Percentiles rank a stretch among this genome's conserved stretches.
Conservation (phyloP, 2,888 invertebrate species). For the Drosophila pseudotalamancana region DNA sequence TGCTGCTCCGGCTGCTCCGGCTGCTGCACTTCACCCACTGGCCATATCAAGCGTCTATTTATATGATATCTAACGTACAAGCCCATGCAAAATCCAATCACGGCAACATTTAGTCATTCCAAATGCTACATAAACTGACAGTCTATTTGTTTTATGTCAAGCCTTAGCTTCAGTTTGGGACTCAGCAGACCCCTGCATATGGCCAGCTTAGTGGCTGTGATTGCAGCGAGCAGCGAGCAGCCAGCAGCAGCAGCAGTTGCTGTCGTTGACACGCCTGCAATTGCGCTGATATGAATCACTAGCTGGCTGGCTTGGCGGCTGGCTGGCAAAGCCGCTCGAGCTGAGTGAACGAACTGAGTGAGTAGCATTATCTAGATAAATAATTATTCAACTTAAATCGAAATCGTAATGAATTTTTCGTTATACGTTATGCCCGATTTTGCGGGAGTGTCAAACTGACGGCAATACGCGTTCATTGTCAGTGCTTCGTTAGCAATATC, state of each 20-base stretch:
- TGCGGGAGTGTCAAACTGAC: slow-evolving; percentile 78
- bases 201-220: slow-evolving; percentile 29
- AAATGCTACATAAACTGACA: slow-evolving; percentile 75
- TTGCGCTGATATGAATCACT: slow-evolving; percentile 82
- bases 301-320: slow-evolving; percentile 36
- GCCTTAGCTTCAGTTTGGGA: slow-evolving; percentile 52
- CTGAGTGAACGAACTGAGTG: slow-evolving; percentile 32
- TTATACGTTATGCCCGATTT: slow-evolving; percentile 36
- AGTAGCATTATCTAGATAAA: slow-evolving; percentile 79
- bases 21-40: slow-evolving; percentile 21
- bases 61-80: slow-evolving; percentile 50
- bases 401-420: slow-evolving; percentile 79
- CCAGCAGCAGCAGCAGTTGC: slow-evolving; percentile 35
- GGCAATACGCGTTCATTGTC: slow-evolving; percentile 70
- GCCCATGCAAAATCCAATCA: slow-evolving; percentile 63
- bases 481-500: slow-evolving; percentile 78
- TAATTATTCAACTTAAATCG: slow-evolving; percentile 80
- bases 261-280: slow-evolving; percentile 80
- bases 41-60: slow-evolving; percentile 28
- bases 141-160: slow-evolving; percentile 76
- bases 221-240: slow-evolving; percentile 33
- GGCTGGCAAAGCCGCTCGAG: slow-evolving; percentile 11
- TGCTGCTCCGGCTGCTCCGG: background rate
- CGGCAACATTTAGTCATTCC: slow-evolving; percentile 73
- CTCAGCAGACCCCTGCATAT: slow-evolving; percentile 22